phyloP scores from a whole-genome alignment of 2,797 vertebrate genomes.

The Erithacus rubecula region DNA sequence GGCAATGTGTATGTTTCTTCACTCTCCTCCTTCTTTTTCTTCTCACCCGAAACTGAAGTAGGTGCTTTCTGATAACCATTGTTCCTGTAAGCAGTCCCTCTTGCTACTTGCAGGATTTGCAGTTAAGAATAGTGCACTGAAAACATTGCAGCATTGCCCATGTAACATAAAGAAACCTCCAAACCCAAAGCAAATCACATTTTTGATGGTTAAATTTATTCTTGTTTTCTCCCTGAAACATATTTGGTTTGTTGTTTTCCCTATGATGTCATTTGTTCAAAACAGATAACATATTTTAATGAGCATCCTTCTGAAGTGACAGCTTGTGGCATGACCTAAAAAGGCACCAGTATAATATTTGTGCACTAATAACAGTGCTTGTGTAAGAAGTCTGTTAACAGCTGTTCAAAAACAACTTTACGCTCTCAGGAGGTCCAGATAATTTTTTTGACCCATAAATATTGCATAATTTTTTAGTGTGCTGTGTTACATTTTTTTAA shows the following conservation, averaged over 20 bases:
- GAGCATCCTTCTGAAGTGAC: background rate
- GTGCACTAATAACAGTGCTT: background rate
- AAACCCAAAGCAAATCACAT: background rate
- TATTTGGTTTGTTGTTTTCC: background rate
- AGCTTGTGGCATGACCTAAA: background rate
- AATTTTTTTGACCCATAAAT: background rate
- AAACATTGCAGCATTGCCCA: background rate
- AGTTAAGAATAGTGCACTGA: background rate
- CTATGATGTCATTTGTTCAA: background rate
- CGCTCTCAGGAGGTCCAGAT: background rate
- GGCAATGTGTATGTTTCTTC: background rate
- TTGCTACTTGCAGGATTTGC: background rate
- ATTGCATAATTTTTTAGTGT: background rate
- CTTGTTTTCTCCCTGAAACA: rapidly evolving
- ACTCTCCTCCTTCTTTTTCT: rapidly evolving
- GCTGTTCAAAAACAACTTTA: background rate
- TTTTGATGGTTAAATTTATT: background rate
- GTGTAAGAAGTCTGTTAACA: background rate
- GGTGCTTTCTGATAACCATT: background rate
- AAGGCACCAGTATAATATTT: background rate
- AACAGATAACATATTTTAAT: background rate
- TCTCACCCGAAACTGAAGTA: background rate
- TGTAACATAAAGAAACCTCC: background rate
- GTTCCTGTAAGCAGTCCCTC: background rate
- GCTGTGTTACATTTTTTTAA: background rate